Evolutionary conservation across 2,797 vertebrate genomes (phyloP).

Genomic region (Allochrocebus solatus): DNA sequence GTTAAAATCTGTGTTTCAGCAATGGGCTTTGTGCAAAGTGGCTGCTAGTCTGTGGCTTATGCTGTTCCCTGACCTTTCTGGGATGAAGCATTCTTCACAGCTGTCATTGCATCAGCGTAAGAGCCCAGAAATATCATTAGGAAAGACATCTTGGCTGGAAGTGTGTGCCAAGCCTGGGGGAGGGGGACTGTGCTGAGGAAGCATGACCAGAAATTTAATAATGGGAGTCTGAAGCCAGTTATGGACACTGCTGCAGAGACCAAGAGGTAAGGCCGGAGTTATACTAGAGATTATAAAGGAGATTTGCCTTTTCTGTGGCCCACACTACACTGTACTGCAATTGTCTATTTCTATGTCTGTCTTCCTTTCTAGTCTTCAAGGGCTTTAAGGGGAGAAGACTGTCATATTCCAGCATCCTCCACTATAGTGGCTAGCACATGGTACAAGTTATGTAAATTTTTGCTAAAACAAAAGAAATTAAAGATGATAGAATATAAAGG

Average conservation of each 20-base stretch:
- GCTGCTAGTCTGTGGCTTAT: slow-evolving; percentile 78
- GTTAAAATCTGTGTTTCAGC: slow-evolving; percentile 83
- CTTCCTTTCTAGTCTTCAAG: neutral
- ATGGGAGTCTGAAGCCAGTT: slow-evolving; percentile 60
- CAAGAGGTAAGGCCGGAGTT: neutral
- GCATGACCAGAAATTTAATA: slow-evolving; percentile 73
- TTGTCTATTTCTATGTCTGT: neutral
- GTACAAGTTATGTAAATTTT: neutral
- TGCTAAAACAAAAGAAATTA: neutral
- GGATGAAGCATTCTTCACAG: slow-evolving; percentile 80
- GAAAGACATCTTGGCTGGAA: slow-evolving; percentile 70
- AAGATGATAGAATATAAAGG: neutral
- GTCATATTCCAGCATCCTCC: neutral
- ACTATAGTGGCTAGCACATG: no score
- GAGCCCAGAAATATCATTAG: slow-evolving; percentile 81
- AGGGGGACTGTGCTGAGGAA: slow-evolving; percentile 69
- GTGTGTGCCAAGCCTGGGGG: slow-evolving; percentile 57
- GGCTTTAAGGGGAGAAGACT: neutral
- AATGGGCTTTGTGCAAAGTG: slow-evolving; percentile 70
- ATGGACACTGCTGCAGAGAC: neutral
- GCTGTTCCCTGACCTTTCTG: slow-evolving; percentile 83
- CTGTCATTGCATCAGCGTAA: slow-evolving; percentile 79
- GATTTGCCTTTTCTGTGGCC: neutral
- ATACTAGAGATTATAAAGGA: neutral
- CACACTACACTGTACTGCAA: no score